These are phyloP conservation scores for Microhierax caerulescens DNA, from an alignment of 2,797 vertebrate species.

Conservation along the genomic window DNA sequence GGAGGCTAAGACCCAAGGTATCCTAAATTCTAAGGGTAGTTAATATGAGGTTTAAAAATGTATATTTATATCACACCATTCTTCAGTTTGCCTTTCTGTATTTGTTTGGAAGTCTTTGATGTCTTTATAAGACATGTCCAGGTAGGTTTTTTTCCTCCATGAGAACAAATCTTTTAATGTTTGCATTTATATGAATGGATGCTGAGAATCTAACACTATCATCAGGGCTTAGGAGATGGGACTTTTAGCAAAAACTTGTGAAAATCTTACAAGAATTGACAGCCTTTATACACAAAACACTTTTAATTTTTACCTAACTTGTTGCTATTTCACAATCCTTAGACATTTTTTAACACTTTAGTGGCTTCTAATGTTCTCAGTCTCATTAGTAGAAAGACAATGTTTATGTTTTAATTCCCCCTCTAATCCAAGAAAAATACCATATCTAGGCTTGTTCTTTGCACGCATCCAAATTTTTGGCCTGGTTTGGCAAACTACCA, in stretches of 20 bases:
- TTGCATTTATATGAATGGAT: neutral
- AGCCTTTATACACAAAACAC: neutral
- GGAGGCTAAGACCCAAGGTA: neutral
- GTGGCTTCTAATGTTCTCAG: neutral
- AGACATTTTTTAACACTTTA: neutral
- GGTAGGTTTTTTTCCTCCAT: neutral
- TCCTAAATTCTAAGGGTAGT: neutral
- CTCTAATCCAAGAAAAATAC: neutral
- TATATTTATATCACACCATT: neutral
- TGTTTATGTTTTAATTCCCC: rapidly evolving
- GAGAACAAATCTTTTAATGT: neutral
- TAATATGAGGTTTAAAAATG: neutral
- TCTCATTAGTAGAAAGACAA: neutral
- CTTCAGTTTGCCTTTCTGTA: neutral
- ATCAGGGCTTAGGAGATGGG: neutral
- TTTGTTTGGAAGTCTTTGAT: neutral
- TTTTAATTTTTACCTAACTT: neutral
- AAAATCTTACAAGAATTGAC: neutral
- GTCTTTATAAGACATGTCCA: neutral
- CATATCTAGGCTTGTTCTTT: neutral
- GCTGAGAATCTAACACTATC: neutral
- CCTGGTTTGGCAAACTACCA: neutral
- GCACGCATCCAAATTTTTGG: neutral
- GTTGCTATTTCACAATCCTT: neutral
- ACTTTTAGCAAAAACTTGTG: neutral